Base-by-base conservation (phyloP, 2,888 invertebrate species). In the Watsonalla binaria region DNA sequence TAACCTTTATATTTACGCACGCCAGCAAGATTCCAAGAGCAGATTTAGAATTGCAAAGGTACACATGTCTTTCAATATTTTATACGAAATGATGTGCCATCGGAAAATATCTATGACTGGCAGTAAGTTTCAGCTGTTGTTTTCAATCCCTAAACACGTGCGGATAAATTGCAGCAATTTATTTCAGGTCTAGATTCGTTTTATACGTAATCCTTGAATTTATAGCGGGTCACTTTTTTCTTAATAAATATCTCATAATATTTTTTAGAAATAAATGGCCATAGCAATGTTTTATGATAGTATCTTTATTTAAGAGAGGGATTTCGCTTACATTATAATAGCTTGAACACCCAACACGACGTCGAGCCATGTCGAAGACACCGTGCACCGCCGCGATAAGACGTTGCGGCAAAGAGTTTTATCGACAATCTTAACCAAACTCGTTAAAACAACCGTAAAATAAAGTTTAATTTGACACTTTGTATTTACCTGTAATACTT, bases 401-500 rank as follows among this genome's bases (percentile, higher is more conserved):
- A 69, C 70, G 72, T 67, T 70, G 72, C 66, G 74, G 73, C 74
- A 74, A 74, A 75, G 78, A 78, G 78, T 78, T 79, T 80, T 84
- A 85, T 85, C 83, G 72, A 70, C 73, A 69, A 81, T 82, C 79
- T 78, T 61, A 72, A 63, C 68, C 61, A 52, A 80, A 85, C 79
- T 82, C 82, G 76, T 84, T 84, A 77, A 73, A 83, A 81, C 79
- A 78, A 65, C 71, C 80, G 74, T 84, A 78, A 84, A 82, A 77
- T 81, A 78, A 82, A 80, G 72, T 78, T 79, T 69, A 71, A 78
- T 82, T 80, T 76, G 71, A 74, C 69, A 68, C 69, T 70, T 74
- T 72, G 69, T 66, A 68, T 77, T 72, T 72, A 72, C 74, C 70
- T 68, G 62, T 71, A 72, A 64, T 70, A 66, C 62, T 63, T 65